Base-by-base conservation (phyloP, 2,797 vertebrate species). In the Nasua narica region DNA sequence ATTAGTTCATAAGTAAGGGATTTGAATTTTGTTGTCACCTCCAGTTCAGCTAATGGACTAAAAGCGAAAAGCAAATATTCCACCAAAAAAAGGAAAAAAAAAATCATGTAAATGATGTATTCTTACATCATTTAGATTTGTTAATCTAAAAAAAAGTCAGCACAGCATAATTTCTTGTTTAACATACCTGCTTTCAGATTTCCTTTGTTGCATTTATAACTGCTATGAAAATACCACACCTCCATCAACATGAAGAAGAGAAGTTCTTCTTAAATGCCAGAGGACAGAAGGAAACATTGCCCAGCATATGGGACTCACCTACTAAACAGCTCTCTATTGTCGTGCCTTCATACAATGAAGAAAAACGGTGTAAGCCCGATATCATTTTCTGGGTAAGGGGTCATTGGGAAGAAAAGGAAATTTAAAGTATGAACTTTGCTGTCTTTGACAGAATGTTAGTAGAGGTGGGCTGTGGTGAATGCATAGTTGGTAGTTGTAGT, bases 281-380 rank as follows among this genome's bases (percentile, higher is more conserved):
- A 5, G 99, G 99, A 87, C 97, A 98, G 92, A 99, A 98, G 96
- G 98, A 99, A 87, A 90, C 89, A 29, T 99, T 99, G 50, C 99
- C 99, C n/a, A 99, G 98, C 95, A 98, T 99, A 62, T 98, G 98
- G 12, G 99, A 99, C 92, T 98, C 98, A 1, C 96, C 99, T n/a
- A 99, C 99, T 18, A 98, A 98, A 91, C 99, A 99, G 23, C 99
- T 99, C 2, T 99, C 99, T 14, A 99, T 99, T 9, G 98, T 99
- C 9, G 98, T 99, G 90, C 99, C 99, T 52, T 99, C 99, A 2
- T 99, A 99, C 98, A 99, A 99, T 13, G 99, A 99, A 97, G 99
- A 99, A 98, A 97, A 99, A 67, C 99, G 99, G 96, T 99, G 99
- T 99, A 99, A 99, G 99, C 99, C 88, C 96, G 92, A 67, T 94